Evolutionary conservation across 2,797 vertebrate species (phyloP), one percentile per base, ranked within the genome.

Genomic region (Danio jaintianensis): DNA sequence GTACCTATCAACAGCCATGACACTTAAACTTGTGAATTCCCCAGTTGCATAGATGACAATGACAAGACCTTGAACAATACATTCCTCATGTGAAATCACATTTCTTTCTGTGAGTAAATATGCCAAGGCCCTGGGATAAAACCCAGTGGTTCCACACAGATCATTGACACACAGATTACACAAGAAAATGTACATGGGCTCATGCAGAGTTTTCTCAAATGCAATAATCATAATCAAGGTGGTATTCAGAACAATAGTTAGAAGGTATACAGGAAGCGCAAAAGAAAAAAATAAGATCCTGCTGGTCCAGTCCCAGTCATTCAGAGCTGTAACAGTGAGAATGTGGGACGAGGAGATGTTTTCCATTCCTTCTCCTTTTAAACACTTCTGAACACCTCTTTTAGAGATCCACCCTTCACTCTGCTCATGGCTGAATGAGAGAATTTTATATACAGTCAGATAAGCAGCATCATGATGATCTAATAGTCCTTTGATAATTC

Each of bases 131-230:
- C 20, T 36, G 64, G 52, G 79, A 59, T 80, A 80, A 75, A 80
- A 80, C 12, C 62, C 61, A 13, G 13, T 56, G 40, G 62, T 59
- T 75, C 79, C 71, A 68, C 52, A 80, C 42, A 80, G 53, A 42
- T 38, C 79, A 80, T 80, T 74, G 58, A 80, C 7, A 48, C 70
- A 80, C 22, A 80, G 56, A 74, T 80, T 80, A 38, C 70, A 53
- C 42, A 80, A 29, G 18, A 80, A 80, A 58, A 80, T 50, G 29
- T 74, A 74, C 78, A 80, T 80, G 3, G 70, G 78, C 13, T 80
- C 40, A 74, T 74, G 70, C n/a, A 80, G 43, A 1, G 42, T 4
- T 74, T 74, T 67, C 61, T 80, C 70, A 20, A 66, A 47, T 56
- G 56, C 42, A 66, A 80, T 58, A 67, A 67, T 74, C 11, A 80